A percentile compares a stretch with the other conserved stretches of the same genome.
These are phyloP conservation scores for Acrocephalus scirpaceus DNA, from an alignment of 2,797 vertebrate genomes.

Conservation along the genomic window DNA sequence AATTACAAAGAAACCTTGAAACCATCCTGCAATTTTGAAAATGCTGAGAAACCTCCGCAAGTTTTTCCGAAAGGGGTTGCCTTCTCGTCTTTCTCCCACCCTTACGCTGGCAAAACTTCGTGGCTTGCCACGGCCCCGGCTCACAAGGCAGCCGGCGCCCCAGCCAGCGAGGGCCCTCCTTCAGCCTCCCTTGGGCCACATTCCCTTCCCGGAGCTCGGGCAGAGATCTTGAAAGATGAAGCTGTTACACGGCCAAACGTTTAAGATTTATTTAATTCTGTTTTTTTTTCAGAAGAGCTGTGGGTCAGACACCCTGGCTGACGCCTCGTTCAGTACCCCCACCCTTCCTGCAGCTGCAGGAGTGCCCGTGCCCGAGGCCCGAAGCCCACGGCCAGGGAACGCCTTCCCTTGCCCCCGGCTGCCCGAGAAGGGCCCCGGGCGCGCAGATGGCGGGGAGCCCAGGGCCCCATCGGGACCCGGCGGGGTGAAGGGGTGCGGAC, in stretches of 20 bases:
- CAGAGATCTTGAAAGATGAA: not conserved
- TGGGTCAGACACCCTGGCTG: fast-evolving
- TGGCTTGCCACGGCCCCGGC: fast-evolving
- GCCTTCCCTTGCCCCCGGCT: not conserved
- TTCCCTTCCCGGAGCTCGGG: not conserved
- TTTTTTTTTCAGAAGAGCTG: not conserved
- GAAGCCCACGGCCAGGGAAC: not conserved
- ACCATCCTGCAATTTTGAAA: fast-evolving
- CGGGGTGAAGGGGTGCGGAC: fast-evolving
- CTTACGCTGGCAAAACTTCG: fast-evolving
- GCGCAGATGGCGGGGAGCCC: fast-evolving
- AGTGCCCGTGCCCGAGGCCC: not conserved
- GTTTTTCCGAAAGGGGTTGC: fast-evolving
- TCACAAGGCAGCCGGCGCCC: not conserved
- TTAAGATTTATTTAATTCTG: not conserved
- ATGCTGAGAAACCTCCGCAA: not conserved
- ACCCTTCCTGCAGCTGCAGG: fast-evolving
- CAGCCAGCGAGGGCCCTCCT: fast-evolving
- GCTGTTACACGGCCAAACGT: fast-evolving
- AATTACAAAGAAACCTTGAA: not conserved
- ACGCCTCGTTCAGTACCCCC: fast-evolving
- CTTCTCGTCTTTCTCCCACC: not conserved
- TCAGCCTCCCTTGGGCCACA: too few relatives aligned
- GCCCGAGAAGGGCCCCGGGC: not conserved
- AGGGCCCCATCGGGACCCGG: not conserved